These are phyloP conservation scores for Drosophila picticornis DNA, from an alignment of 2,888 invertebrate genomes.

Conservation along the genomic window DNA sequence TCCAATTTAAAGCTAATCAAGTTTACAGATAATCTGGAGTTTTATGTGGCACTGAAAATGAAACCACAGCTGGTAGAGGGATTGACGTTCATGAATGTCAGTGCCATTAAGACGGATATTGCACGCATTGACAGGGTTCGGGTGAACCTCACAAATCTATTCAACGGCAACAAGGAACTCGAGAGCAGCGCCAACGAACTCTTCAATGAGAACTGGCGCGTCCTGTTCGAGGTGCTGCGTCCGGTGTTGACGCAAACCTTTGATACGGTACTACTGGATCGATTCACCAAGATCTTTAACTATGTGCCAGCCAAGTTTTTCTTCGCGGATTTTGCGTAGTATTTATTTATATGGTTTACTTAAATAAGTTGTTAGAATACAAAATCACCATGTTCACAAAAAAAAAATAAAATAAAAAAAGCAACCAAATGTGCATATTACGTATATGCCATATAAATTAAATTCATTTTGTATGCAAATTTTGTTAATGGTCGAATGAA, in stretches of 20 bases:
- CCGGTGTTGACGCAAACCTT: constrained; percentile 89
- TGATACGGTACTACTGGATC: constrained; percentile 88
- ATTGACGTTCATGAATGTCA: constrained; percentile 87
- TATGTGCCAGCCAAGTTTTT: constrained; percentile 89
- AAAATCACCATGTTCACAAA: constrained; percentile 1
- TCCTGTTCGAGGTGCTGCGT: constrained; percentile 88
- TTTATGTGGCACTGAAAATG: constrained; percentile 44
- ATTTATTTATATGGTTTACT: not conserved
- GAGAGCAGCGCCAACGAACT: constrained; percentile 90
- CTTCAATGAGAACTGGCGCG: constrained; percentile 89
- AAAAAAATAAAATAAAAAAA: not conserved
- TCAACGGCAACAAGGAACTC: constrained; percentile 80
- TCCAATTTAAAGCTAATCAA: not conserved
- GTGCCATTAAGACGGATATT: constrained; percentile 88
- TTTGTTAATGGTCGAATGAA: not conserved
- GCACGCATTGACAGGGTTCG: constrained; percentile 87
- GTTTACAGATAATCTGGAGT: constrained; percentile 53
- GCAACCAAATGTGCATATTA: constrained; percentile 11
- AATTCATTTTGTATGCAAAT: constrained; percentile 15
- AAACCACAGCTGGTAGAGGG: constrained; percentile 33
- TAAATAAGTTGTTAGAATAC: constrained; percentile 8
- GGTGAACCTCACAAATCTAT: constrained; percentile 89
- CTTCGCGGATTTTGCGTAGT: constrained; percentile 86
- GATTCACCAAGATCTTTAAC: constrained; percentile 88
- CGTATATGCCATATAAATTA: constrained; percentile 15